These are phyloP conservation scores for Cephus runcator DNA, from an alignment of 2,888 invertebrate genomes.

Conservation along the genomic window DNA sequence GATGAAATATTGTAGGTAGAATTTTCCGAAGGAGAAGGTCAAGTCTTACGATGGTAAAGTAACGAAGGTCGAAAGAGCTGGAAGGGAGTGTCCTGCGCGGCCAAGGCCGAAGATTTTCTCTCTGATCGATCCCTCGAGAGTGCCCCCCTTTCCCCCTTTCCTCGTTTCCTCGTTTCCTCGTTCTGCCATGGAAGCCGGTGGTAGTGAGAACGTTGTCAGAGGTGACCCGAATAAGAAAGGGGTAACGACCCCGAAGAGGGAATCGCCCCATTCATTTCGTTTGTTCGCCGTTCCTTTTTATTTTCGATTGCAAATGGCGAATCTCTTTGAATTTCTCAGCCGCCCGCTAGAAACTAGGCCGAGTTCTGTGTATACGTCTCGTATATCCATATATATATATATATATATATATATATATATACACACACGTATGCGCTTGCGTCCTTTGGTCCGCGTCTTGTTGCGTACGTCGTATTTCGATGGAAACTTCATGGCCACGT, in stretches of 20 bases:
- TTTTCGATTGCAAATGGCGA: conserved; percentile 27
- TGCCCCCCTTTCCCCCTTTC: background rate
- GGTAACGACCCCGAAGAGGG: conserved; percentile 60
- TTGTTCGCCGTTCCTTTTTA: conserved; percentile 40
- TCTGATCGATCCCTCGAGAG: background rate
- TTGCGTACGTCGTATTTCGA: background rate
- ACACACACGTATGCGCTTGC: background rate
- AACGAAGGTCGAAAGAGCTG: background rate
- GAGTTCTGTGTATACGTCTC: conserved; percentile 42
- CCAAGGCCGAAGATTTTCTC: background rate
- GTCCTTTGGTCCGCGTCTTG: background rate
- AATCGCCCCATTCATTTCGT: conserved; percentile 37
- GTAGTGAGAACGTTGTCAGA: conserved; percentile 19
- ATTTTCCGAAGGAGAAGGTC: background rate
- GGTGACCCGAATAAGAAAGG: conserved; percentile 58
- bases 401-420: conserved; percentile 10
- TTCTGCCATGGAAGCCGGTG: background rate
- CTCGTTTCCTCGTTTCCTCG: no score
- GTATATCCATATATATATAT: conserved; percentile 18
- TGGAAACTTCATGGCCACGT: background rate
- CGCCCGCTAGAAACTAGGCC: conserved; percentile 46
- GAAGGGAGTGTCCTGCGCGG: background rate
- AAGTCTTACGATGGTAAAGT: background rate
- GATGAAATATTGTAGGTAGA: background rate
- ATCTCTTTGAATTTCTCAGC: conserved; percentile 46